Evolutionary conservation across 2,113 vertebrate species (phyloP).

Genomic region (Cinclus mexicanus): DNA sequence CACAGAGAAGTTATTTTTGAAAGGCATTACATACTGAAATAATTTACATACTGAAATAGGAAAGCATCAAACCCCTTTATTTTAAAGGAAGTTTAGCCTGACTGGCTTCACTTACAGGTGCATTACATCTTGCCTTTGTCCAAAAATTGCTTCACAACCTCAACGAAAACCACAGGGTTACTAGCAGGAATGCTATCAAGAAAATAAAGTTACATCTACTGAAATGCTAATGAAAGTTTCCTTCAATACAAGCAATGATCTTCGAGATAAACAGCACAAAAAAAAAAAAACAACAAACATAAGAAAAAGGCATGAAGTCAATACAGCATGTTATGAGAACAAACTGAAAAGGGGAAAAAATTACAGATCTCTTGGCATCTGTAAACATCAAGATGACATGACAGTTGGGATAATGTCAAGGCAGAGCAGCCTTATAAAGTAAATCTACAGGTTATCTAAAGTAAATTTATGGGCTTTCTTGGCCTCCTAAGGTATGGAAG

Average conservation of each 20-base stretch:
- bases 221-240: not conserved
- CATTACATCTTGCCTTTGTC: not conserved
- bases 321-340: not conserved
- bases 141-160: not conserved
- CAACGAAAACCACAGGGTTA: not conserved
- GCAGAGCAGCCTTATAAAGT: not conserved
- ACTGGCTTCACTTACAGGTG: not conserved
- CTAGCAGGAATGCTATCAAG: not conserved
- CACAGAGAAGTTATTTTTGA: not conserved
- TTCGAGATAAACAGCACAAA: not conserved
- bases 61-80: not conserved
- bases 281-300: not conserved
- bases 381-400: conserved; percentile 38
- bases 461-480: not conserved
- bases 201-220: not conserved
- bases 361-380: not conserved
- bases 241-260: not conserved
- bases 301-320: not conserved
- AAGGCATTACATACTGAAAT: not conserved
- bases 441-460: not conserved
- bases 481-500: not conserved
- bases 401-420: not conserved
- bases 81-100: not conserved
- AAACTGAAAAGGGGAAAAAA: not conserved
- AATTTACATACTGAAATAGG: not conserved